phyloP scores from a whole-genome alignment of 1,140 invertebrate genomes.

The Papilio aristodemus region DNA sequence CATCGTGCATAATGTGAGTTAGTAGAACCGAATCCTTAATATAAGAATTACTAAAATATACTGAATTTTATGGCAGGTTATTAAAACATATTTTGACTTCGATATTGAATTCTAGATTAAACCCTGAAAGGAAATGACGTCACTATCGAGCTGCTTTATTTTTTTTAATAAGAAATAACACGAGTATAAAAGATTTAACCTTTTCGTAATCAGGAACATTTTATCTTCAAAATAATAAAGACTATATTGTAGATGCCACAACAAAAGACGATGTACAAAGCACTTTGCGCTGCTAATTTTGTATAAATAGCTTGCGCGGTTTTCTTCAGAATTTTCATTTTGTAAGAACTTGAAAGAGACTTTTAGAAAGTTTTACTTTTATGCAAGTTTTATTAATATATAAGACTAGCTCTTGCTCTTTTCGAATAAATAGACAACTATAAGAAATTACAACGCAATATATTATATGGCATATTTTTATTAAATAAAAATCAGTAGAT shows the following conservation, averaged over 20 bases:
- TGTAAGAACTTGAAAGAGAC: slow-evolving; percentile 15
- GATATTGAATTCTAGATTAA: too few species aligned
- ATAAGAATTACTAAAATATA: too few species aligned
- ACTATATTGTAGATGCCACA: background rate
- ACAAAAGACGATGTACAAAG: slow-evolving; percentile 12
- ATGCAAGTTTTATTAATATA: slow-evolving; percentile 6
- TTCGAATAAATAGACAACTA: too few species aligned
- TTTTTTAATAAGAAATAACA: background rate
- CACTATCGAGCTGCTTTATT: too few species aligned
- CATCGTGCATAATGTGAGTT: too few species aligned
- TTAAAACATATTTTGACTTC: too few species aligned
- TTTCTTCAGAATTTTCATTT: background rate
- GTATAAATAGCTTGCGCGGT: slow-evolving; percentile 2
- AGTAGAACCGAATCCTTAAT: too few species aligned
- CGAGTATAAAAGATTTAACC: background rate
- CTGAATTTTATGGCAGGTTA: too few species aligned
- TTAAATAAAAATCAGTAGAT: slow-evolving; percentile 11
- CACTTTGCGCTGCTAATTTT: background rate
- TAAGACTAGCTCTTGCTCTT: background rate
- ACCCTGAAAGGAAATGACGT: too few species aligned
- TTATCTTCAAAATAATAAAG: slow-evolving; percentile 1
- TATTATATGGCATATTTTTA: background rate
- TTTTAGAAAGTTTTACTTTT: slow-evolving; percentile 9
- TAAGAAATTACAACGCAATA: background rate
- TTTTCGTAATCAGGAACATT: background rate